Base-by-base conservation (phyloP, 2,888 invertebrate genomes). In the Drosophila atripex region DNA sequence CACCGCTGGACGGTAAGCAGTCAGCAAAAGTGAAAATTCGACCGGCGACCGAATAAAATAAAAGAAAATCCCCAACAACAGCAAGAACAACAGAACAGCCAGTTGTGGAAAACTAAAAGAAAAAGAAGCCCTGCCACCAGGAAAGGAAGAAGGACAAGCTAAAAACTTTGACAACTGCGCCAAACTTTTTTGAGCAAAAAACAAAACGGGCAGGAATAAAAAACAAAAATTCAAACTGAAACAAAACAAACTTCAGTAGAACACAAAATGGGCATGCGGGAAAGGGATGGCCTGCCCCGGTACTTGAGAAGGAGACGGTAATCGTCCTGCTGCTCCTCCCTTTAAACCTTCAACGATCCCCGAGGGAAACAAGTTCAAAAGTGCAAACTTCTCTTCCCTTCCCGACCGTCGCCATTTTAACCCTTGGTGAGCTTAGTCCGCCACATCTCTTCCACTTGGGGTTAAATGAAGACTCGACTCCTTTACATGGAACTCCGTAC, bases 11-110 rank as follows among this genome's bases (percentile, higher is more conserved):
- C 86, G 77, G 82, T 85, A 82, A 80, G 85, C 72, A 82, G 86
- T 83, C 80, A 79, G 86, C 70, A 86, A 82, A 82, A 86, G 86
- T 86, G 80, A 82, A 82, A 82, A 83, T 82, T 86, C 83, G 86
- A 83, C 84, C 80, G 69, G 66, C 73, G 64, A 77, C 76, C 75
- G 77, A 77, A 76, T 73, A 63, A 76, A 78, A 80, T 73, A 77
- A 77, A 84, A 80, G 71, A 83, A 84, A 76, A 66, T 70, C 38
- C 65, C 7, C 16, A 16, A 16, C 16, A 65, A 65, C 60, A 69
- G 51, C 46, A 71, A 63, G 70, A 61, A 64, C 58, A 28, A 11
- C 32, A 50, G 35, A 59, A 25, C 18, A 32, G 64, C 43, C 53
- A 63, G 23, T 46, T 56, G 53, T 46, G 51, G 38, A 32, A 25